Base-by-base conservation (phyloP, 2,797 vertebrate species). In the Phaenicophaeus curvirostris region DNA sequence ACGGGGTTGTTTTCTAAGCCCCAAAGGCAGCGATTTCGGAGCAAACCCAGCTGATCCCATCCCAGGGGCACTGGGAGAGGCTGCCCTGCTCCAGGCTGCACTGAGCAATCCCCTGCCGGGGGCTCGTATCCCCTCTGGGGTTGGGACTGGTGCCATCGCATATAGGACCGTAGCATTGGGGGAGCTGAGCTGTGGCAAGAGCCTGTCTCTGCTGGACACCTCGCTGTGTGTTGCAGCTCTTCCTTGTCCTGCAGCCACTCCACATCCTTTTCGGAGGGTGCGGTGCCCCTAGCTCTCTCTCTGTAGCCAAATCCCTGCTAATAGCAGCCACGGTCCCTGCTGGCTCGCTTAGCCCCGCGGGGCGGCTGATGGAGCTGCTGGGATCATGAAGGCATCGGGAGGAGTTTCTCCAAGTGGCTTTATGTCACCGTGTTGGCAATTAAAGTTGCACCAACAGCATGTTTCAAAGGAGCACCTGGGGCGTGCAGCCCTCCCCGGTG, bases 391-490 rank as follows among this genome's bases (percentile, higher is more conserved):
- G 91, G 81, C 23, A 1, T 55, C 16, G 4, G 94, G 87, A 94
- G 95, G 94, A 95, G 91, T 81, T 95, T 95, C 67, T 93, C 91
- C 79, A 61, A 86, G 94, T 88, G 87, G 58, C 90, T 96, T 39
- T 20, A 2, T 55, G 74, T 68, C 69, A 28, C 63, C 2, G 7
- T 82, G 91, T 11, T 20, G 77, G 95, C 96, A 94, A 94, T 77
- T 67, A 94, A 94, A 96, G 85, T 25, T 89, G 92, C 57, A 48
- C 71, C 80, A 67, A 3, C 46, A 74, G 44, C 17, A 5, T 10
- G 7, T 55, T 86, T 77, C 7, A 2, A 69, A 71, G 1, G 31
- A 77, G 57, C n/a, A 2, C 48, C 11, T 2, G 0, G 42, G 0
- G 16, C 35, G 25, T 7, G 1, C 15, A 1, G 1, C 46, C 46